Base-by-base conservation (phyloP, 2,113 vertebrate genomes). In the Amphilophus citrinellus region DNA sequence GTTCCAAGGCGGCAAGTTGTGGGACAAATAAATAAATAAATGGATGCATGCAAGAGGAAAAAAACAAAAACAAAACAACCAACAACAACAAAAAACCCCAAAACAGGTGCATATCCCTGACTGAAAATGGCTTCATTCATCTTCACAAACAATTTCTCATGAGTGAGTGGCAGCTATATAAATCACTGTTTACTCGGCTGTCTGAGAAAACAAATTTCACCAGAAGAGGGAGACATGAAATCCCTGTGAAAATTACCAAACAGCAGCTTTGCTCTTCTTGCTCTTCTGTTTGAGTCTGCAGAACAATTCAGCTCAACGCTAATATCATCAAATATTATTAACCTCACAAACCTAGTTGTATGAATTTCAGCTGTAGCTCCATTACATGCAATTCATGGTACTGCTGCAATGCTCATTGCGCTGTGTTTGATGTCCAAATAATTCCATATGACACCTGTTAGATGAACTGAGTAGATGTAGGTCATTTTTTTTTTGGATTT, bases 171-270 rank as follows among this genome's bases (percentile, higher is more conserved):
- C 59, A 77, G 76, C 53, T 80, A 50, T 80, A 42, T 75, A 76
- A 87, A 85, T 65, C 20, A 71, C 17, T 65, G 76, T 88, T 82
- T 76, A 76, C 76, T 53, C 11, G 0, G 22, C 76, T 39, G 63
- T 71, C 62, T 81, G 78, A 57, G 50, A 82, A 66, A 79, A 83
- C 57, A 24, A 27, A 77, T 58, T 63, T 76, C 66, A 79, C 87
- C 86, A 92, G 71, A 82, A 92, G 88, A 88, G 88, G 91, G 91
- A 88, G 90, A 91, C 90, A 84, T 87, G 17, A 83, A 85, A 61
- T 80, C 79, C 53, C 68, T 57, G 37, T 68, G 42, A 77, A 87
- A 85, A 80, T 39, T 1, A 65, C 24, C 79, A 59, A 47, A 80
- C 62, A 82, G 44, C 79, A 42, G 61, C 81, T 32, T 8, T 68